Conservation (phyloP, 2,888 invertebrate genomes). For the Achlya flavicornis region DNA sequence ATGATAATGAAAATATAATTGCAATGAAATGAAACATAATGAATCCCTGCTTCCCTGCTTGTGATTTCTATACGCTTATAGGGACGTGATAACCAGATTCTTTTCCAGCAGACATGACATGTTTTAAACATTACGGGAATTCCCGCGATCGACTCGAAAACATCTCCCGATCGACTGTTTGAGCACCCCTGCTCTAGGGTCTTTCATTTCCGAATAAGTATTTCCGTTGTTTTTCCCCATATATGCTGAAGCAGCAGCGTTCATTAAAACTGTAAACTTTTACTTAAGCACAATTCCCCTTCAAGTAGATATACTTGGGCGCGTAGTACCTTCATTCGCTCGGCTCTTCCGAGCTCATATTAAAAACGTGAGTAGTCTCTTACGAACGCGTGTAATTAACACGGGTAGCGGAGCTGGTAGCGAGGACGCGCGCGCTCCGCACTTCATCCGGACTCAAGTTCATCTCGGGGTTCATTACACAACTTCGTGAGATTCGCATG, state of each 20-base stretch:
- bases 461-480: slow-evolving; percentile 51
- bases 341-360: slow-evolving; percentile 16
- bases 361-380: slow-evolving; percentile 26
- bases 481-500: slow-evolving; percentile 33
- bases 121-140: too few relatives aligned
- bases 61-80: too few relatives aligned
- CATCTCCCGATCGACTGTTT: too few relatives aligned
- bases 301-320: neutral
- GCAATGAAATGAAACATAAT: too few relatives aligned
- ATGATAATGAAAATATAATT: too few relatives aligned
- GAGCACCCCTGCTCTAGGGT: too few relatives aligned
- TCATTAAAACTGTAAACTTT: slow-evolving; percentile 7
- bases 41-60: too few relatives aligned
- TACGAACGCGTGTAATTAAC: slow-evolving; percentile 16
- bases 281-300: slow-evolving; percentile 3
- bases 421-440: neutral
- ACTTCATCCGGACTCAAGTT: slow-evolving; percentile 17
- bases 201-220: neutral
- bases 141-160: too few relatives aligned
- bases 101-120: too few relatives aligned
- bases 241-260: neutral
- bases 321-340: neutral
- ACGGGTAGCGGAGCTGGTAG: neutral
- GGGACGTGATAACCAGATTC: too few relatives aligned
- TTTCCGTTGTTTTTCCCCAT: neutral